Evolutionary conservation across 2,113 vertebrate genomes (phyloP), one percentile per base, ranked within the genome.

Genomic region (Plestiodon gilberti): DNA sequence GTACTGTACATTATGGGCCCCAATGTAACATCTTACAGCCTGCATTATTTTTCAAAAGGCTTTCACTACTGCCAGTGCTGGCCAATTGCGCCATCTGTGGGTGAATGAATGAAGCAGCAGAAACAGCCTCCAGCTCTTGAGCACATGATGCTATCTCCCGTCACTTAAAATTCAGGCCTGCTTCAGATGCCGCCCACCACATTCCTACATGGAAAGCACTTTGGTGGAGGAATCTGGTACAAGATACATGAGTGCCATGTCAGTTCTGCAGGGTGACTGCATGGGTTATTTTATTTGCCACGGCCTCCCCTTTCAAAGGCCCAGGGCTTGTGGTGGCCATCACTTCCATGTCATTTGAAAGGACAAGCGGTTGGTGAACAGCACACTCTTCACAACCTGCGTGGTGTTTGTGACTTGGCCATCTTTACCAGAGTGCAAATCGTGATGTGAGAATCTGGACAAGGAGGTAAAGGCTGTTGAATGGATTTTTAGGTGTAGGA

Each of bases 31-130:
- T 14, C 59, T n/a, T 52, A 48, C 3, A 75, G 25, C 35, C 28
- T 4, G 40, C 4, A 13, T 11, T 28, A 43, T 13, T 57, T 86
- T 30, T 13, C 35, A 62, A 43, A 23, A 48, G 43, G 6, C 2
- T 62, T 35, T 43, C 33, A 28, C 22, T 1, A 22, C 40, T 28
- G 33, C 48, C 22, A 77, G 6, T 59, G 77, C 61, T 30, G 82
- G 74, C 9, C 65, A 22, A 38, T 43, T 5, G 77, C 70, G 81
- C 90, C 94, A 89, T 83, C 91, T 94, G 80, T 78, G 84, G 93
- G 86, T 81, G 52, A 35, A 81, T 1, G 7, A 11, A 3, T 1
- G 4, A 65, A 15, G 10, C 3, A 85, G 61, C 48, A 22, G 20
- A 43, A 69, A 3, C 30, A 48, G 28, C 1, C 64, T 3, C 1